Conservation (phyloP, 2,113 vertebrate species). For the Pterocles orientalis region DNA sequence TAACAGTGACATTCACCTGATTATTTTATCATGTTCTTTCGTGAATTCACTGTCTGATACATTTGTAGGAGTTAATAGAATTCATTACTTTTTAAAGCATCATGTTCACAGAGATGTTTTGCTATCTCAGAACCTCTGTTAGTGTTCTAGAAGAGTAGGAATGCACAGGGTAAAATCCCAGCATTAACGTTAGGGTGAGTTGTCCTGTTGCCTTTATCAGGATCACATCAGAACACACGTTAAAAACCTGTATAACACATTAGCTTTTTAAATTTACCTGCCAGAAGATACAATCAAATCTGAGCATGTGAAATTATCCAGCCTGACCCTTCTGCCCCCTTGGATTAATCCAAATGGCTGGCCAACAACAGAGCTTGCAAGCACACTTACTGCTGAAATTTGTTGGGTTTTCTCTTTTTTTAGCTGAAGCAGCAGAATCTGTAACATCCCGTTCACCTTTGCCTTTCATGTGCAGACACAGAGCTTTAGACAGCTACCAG, state of each 20-base stretch:
- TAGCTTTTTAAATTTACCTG: background rate
- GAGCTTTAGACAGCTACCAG: background rate
- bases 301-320: background rate
- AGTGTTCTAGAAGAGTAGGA: background rate
- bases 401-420: background rate
- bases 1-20: background rate
- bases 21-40: background rate
- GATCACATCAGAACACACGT: background rate
- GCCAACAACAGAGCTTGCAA: background rate
- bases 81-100: background rate
- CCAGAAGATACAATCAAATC: background rate
- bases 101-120: background rate
- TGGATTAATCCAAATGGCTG: background rate
- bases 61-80: background rate
- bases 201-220: background rate
- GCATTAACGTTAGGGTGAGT: background rate
- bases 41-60: background rate
- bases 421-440: background rate
- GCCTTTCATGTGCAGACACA: background rate
- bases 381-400: background rate
- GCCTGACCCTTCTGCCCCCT: background rate
- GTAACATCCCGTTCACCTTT: background rate
- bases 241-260: background rate
- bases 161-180: background rate
- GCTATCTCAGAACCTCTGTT: too few relatives aligned